phyloP scores from a whole-genome alignment of 2,888 invertebrate genomes.

The Lottia scabra region DNA sequence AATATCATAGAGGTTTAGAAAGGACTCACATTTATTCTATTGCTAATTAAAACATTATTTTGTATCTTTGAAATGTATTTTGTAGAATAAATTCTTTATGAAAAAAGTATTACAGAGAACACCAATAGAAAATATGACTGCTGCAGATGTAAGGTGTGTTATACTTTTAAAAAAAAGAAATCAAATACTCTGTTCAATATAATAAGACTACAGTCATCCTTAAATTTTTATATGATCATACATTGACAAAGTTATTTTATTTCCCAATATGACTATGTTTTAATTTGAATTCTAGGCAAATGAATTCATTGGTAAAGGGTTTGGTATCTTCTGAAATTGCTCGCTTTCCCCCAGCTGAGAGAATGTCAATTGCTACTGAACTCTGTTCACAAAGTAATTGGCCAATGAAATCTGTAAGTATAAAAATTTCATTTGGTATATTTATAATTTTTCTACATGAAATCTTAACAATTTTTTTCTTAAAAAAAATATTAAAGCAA shows the following conservation, averaged over 20 bases:
- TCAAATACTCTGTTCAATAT: no score
- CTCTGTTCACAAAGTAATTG: not conserved
- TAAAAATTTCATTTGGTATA: no score
- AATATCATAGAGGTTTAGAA: no score
- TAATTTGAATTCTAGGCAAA: not conserved
- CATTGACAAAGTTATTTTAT: no score
- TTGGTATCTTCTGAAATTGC: not conserved
- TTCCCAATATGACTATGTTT: not conserved
- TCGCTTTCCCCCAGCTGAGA: not conserved
- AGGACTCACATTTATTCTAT: no score
- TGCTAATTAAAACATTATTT: no score
- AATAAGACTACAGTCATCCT: no score
- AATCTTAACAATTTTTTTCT: no score
- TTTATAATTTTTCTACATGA: no score
- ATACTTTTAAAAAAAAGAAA: not conserved
- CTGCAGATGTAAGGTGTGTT: not conserved
- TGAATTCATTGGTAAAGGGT: not conserved
- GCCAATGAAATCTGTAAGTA: constrained; percentile 1
- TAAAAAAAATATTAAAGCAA: no score
- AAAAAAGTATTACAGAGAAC: not conserved
- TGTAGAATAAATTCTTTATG: constrained; percentile 1
- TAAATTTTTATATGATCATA: no score
- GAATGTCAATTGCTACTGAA: not conserved
- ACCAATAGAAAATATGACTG: not conserved
- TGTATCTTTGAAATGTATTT: not conserved